Evolutionary conservation across 1,140 invertebrate genomes (phyloP).

Genomic region (Proctacanthus coquilletti): DNA sequence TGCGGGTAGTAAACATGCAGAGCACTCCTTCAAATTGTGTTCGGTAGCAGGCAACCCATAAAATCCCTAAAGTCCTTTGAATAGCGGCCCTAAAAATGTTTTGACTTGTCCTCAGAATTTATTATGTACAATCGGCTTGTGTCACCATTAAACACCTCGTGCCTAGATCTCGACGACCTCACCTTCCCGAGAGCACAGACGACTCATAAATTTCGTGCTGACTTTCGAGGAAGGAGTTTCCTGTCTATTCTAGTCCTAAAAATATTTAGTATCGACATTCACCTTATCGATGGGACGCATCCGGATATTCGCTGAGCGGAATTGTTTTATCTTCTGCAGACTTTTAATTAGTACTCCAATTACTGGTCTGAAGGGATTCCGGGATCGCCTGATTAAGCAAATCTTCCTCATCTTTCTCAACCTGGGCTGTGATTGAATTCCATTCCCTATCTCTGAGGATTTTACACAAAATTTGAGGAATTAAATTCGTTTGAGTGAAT

Average conservation of each 20-base stretch:
- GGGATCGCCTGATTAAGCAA: neutral
- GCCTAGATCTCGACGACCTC: no score
- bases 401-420: neutral
- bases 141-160: neutral
- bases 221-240: no score
- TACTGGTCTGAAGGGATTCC: neutral
- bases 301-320: no score
- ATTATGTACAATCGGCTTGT: neutral
- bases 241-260: no score
- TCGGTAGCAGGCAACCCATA: neutral
- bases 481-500: constrained; percentile 1
- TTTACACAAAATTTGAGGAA: neutral
- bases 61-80: neutral
- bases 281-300: no score
- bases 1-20: neutral
- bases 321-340: no score
- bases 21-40: neutral
- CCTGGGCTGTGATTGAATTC: neutral
- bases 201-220: no score
- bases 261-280: no score
- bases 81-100: neutral
- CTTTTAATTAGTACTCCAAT: neutral
- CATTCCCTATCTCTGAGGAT: neutral
- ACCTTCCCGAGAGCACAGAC: no score
- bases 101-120: neutral